Percentiles rank a stretch among this genome's conserved stretches.
Conservation (phyloP, 92 coral and sea anemone genomes). For the Ricordea florida region DNA sequence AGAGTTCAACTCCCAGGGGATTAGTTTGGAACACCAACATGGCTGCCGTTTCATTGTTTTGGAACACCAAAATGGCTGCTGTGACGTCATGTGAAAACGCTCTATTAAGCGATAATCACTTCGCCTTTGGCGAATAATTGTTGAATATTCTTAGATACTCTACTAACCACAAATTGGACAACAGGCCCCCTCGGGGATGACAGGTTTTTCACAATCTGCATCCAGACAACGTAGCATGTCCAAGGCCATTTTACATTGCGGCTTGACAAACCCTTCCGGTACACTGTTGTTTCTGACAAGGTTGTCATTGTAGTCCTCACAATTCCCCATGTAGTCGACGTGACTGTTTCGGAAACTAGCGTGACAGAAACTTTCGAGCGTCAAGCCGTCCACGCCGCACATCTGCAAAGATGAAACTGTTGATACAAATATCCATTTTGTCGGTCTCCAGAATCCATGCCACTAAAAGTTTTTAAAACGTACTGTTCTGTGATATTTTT, state of each 20-base stretch:
- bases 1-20: too few relatives aligned
- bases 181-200: conserved; percentile 87
- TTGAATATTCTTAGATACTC: not conserved
- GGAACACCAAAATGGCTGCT: too few relatives aligned
- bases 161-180: conserved; percentile 94
- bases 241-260: conserved; percentile 70
- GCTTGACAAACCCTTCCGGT: conserved; percentile 22
- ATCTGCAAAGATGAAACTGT: conserved; percentile 37
- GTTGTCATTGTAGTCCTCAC: conserved; percentile 76
- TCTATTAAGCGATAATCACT: too few relatives aligned
- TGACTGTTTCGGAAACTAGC: conserved; percentile 62
- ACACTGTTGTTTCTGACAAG: conserved; percentile 15
- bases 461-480: not conserved
- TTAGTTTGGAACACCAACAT: too few relatives aligned
- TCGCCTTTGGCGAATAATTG: not conserved
- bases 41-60: too few relatives aligned
- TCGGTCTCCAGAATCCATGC: not conserved
- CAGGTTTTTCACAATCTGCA: conserved; percentile 46
- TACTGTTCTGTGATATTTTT: not conserved
- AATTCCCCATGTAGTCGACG: conserved; percentile 87
- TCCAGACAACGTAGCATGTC: conserved; percentile 69
- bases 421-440: not conserved
- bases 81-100: too few relatives aligned
- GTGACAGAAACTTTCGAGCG: conserved; percentile 72
- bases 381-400: conserved; percentile 86